Conservation (phyloP, 2,888 invertebrate genomes). For the Troides oblongomaculatus region DNA sequence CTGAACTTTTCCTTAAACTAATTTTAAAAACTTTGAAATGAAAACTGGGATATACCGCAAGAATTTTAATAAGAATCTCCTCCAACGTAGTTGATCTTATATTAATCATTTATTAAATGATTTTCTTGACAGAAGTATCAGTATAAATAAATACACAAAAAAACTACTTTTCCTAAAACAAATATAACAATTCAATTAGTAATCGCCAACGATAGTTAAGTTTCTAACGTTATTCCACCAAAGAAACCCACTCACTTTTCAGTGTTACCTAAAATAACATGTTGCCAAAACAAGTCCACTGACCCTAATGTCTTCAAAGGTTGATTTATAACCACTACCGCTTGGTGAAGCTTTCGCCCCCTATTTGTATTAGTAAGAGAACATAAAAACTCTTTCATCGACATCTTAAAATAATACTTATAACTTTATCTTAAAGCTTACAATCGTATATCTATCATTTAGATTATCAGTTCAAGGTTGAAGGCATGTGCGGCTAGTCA, state of each 20-base stretch:
- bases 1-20: not conserved
- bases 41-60: not conserved
- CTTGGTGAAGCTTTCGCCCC: slow-evolving; percentile 1
- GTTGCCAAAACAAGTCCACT: not conserved
- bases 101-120: too few relatives aligned
- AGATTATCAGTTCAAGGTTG: not conserved
- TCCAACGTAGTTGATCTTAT: not conserved
- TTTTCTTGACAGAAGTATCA: too few relatives aligned
- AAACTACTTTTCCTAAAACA: too few relatives aligned
- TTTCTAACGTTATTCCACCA: too few relatives aligned
- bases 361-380: not conserved
- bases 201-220: too few relatives aligned
- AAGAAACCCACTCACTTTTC: too few relatives aligned
- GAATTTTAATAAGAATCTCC: not conserved
- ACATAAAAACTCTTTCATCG: not conserved
- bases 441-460: slow-evolving; percentile 9
- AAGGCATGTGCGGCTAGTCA: slow-evolving; percentile 38
- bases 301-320: not conserved
- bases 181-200: too few relatives aligned
- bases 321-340: slow-evolving; percentile 6
- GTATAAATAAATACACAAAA: too few relatives aligned
- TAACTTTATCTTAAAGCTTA: slow-evolving; percentile 13
- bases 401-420: slow-evolving; percentile 9
- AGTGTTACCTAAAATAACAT: not conserved
- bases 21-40: not conserved